Percentiles rank a stretch among this genome's conserved stretches.
Evolutionary conservation across 2,888 invertebrate species (phyloP).

Genomic region (Mellilla xanthometata): DNA sequence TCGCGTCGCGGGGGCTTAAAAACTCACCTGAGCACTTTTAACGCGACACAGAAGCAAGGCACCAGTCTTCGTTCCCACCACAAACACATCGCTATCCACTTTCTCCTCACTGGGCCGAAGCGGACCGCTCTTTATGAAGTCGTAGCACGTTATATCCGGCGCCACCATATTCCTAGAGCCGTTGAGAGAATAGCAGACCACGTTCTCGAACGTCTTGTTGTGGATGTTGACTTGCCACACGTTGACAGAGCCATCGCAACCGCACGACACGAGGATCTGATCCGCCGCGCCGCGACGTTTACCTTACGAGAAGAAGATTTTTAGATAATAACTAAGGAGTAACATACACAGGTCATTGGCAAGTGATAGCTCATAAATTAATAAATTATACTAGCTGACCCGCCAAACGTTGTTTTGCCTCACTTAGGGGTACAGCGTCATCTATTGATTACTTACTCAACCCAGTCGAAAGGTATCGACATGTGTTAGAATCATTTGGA

Average conservation of each 20-base stretch:
- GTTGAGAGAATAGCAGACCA: slow-evolving; percentile 54
- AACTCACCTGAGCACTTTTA: slow-evolving; percentile 32
- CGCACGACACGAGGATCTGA: slow-evolving; percentile 51
- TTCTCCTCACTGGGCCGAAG: slow-evolving; percentile 53
- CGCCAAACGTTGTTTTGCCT: too few species aligned
- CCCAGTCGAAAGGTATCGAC: too few species aligned
- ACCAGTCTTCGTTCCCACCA: slow-evolving; percentile 61
- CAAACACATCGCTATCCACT: slow-evolving; percentile 55
- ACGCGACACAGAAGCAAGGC: slow-evolving; percentile 54
- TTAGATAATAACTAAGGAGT: too few species aligned
- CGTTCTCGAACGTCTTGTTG: slow-evolving; percentile 53
- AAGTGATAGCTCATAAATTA: too few species aligned
- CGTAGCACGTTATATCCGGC: slow-evolving; percentile 64
- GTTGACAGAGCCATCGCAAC: slow-evolving; percentile 56
- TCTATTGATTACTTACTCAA: too few species aligned
- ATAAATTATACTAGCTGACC: too few species aligned
- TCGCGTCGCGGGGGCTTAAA: too few species aligned
- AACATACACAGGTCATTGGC: too few species aligned
- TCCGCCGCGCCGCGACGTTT: slow-evolving; percentile 62
- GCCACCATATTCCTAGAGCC: slow-evolving; percentile 45
- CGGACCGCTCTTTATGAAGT: slow-evolving; percentile 57
- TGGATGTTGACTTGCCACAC: slow-evolving; percentile 65
- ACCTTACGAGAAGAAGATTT: slow-evolving; percentile 44
- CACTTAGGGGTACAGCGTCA: too few species aligned
- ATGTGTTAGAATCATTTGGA: too few species aligned